Evolutionary conservation across 2,888 invertebrate species (phyloP).

Genomic region (Lepidocyrtoides sp.): DNA sequence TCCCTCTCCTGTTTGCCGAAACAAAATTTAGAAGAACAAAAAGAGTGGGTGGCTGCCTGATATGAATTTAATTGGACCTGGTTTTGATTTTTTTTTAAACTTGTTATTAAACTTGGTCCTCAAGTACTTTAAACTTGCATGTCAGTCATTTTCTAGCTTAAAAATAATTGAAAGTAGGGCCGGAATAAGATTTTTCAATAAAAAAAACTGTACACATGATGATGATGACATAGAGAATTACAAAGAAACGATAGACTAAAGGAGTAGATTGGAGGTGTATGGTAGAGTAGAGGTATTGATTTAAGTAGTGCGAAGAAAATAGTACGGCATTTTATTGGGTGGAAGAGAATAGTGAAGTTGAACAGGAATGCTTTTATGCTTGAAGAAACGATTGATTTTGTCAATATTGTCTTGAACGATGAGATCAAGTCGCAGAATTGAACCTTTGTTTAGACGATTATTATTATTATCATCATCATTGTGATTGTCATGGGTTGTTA

Average conservation of each 20-base stretch:
- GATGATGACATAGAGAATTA: conserved; percentile 16
- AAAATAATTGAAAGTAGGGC: conserved; percentile 13
- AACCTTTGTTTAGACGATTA: conserved; percentile 81
- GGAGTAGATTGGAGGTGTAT: too few species aligned
- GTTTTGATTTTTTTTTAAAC: background rate
- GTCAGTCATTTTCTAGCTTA: conserved; percentile 45
- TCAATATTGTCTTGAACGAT: conserved; percentile 85
- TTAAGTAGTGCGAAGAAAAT: conserved; percentile 69
- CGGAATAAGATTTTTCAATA: background rate
- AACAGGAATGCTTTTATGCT: conserved; percentile 82
- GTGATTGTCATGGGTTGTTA: conserved; percentile 43
- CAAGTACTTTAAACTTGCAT: conserved; percentile 42
- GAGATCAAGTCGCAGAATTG: conserved; percentile 84
- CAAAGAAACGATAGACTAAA: conserved; percentile 9
- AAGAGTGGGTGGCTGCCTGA: conserved; percentile 38
- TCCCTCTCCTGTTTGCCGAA: conserved; percentile 8
- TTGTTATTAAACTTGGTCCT: conserved; percentile 44
- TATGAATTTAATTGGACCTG: background rate
- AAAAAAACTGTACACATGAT: background rate
- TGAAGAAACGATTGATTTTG: conserved; percentile 84
- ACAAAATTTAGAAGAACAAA: conserved; percentile 64
- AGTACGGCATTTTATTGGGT: conserved; percentile 63
- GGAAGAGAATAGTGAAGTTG: conserved; percentile 83
- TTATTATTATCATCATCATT: conserved; percentile 58
- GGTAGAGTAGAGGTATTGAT: conserved; percentile 15